Evolutionary conservation across 2,113 vertebrate genomes (phyloP).

Genomic region (Brachypodius melanocephalos): DNA sequence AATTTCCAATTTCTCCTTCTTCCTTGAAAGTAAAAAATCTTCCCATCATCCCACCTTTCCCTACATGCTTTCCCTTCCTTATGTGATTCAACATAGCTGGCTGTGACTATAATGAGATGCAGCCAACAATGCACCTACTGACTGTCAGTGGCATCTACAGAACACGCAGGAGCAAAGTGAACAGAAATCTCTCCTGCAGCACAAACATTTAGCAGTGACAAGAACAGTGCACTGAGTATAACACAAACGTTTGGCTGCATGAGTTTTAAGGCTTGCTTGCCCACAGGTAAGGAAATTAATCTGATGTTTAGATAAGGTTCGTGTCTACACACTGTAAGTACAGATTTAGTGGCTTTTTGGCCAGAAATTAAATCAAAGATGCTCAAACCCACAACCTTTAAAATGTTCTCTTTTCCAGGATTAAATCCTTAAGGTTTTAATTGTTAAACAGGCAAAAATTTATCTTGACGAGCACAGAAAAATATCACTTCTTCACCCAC

Average conservation of each 20-base stretch:
- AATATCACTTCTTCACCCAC: background rate
- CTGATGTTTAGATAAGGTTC: conserved; percentile 1
- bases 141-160: background rate
- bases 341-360: background rate
- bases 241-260: background rate
- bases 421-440: background rate
- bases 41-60: background rate
- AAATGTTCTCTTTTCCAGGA: background rate
- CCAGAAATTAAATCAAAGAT: background rate
- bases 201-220: background rate
- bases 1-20: background rate
- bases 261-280: conserved; percentile 14
- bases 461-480: background rate
- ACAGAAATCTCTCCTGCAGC: conserved; percentile 7
- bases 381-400: background rate
- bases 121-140: background rate
- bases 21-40: background rate
- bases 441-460: background rate
- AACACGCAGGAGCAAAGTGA: conserved; percentile 1
- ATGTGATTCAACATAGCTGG: background rate
- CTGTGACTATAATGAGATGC: background rate
- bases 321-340: conserved; percentile 13
- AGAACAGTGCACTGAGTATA: background rate
- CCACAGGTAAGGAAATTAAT: conserved; percentile 26
- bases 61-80: background rate